Evolutionary conservation across 1,140 invertebrate species (phyloP).

Genomic region (Steinernema khuongi): DNA sequence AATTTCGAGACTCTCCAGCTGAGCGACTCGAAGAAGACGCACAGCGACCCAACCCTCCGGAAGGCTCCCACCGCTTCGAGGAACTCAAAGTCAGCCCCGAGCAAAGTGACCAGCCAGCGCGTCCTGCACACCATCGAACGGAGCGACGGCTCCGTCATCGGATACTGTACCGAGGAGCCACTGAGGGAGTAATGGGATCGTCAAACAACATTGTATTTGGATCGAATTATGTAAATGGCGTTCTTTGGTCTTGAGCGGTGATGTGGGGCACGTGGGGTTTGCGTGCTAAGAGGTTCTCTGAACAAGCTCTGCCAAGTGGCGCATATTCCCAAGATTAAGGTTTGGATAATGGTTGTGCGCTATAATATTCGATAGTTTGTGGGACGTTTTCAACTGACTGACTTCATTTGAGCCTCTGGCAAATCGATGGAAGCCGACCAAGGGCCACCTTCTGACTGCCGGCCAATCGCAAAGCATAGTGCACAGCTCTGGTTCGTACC

Average conservation of each 20-base stretch:
- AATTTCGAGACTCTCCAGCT: conserved; percentile 3
- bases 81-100: not conserved
- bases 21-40: not conserved
- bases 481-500: too few relatives aligned
- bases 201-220: not conserved
- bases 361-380: too few relatives aligned
- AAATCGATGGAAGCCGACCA: too few relatives aligned
- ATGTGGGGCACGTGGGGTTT: too few relatives aligned
- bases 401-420: too few relatives aligned
- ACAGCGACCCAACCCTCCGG: conserved; percentile 4
- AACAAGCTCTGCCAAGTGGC: too few relatives aligned
- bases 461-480: too few relatives aligned
- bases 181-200: not conserved
- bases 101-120: not conserved
- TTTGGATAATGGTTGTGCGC: too few relatives aligned
- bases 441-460: too few relatives aligned
- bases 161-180: conserved; percentile 8
- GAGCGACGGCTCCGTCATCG: conserved; percentile 5
- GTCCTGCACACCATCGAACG: conserved; percentile 6
- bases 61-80: not conserved
- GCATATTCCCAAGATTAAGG: too few relatives aligned
- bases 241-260: not conserved
- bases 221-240: not conserved
- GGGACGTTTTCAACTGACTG: too few relatives aligned
- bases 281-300: too few relatives aligned